A percentile compares a stretch with the other conserved stretches of the same genome.
Conservation (phyloP, 2,113 vertebrate species). For the Bos taurus region ARS-UCD2.0 NC_037347.1:19997001-19997500, state of each 20-base stretch:
- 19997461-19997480: not conserved
- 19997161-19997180: not conserved
- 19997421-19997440: not conserved
- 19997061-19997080: not conserved
- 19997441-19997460: not conserved
- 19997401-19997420: not conserved
- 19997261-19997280: not conserved
- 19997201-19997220: not conserved
- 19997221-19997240: not conserved
- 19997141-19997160: not conserved
- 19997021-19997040: conserved; percentile 6
- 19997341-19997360: not conserved
- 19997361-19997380: not conserved
- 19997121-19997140: accelerated
- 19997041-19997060: not conserved
- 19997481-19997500: not conserved
- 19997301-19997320: not conserved
- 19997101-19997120: not conserved
- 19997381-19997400: not conserved
- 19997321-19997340: not conserved
- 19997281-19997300: not conserved
- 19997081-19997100: not conserved
- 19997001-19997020: not conserved
- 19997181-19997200: not conserved
- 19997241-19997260: not conserved